Conservation (phyloP, 2,797 vertebrate genomes). For the Triplophysa yarkandensis region DNA sequence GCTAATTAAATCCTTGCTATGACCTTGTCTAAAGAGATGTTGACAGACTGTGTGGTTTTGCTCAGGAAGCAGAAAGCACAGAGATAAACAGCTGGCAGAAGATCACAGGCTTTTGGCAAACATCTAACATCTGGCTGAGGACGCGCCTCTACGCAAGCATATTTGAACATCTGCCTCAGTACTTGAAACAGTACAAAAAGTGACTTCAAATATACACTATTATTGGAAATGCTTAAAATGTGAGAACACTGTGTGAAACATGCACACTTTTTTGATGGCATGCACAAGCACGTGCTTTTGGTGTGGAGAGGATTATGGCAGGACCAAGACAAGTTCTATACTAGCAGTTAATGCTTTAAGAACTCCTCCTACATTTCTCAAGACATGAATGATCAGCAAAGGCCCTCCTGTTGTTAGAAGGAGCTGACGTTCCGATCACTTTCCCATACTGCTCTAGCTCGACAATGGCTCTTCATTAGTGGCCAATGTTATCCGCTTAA, state of each 20-base stretch:
- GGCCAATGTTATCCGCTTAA: constrained; percentile 63
- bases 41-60: constrained; percentile 17
- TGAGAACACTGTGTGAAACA: not conserved
- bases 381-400: constrained; percentile 15
- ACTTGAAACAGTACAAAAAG: constrained; percentile 1
- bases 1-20: constrained; percentile 2
- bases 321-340: not conserved
- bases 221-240: no score
- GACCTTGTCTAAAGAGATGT: constrained; percentile 11
- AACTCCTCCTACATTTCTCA: constrained; percentile 23
- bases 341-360: constrained; percentile 15
- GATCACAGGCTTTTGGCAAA: constrained; percentile 50
- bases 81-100: constrained; percentile 49
- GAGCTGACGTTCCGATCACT: constrained; percentile 38
- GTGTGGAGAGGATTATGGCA: not conserved
- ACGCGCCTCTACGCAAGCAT: constrained; percentile 20
- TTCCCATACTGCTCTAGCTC: constrained; percentile 51
- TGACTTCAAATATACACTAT: not conserved
- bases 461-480: constrained; percentile 58
- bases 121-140: constrained; percentile 62
- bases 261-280: not conserved
- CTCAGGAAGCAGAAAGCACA: constrained; percentile 6
- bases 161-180: not conserved
- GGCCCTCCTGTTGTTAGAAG: constrained; percentile 33
- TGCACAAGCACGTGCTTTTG: constrained; percentile 21